Conservation (phyloP, 2,797 vertebrate species). For the Morelia viridis region DNA sequence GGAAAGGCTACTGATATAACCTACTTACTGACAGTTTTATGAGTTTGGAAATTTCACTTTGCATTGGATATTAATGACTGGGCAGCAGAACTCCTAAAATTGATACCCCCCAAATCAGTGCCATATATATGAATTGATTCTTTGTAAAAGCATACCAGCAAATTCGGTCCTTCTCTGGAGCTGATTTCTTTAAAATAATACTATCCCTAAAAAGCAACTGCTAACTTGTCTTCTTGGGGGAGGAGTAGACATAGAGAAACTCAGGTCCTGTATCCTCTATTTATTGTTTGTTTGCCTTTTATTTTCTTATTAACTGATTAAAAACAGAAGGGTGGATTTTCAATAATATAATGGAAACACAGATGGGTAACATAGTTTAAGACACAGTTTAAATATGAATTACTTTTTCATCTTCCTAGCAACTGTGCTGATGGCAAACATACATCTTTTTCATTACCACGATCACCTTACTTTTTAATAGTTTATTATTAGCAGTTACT, state of each 20-base stretch:
- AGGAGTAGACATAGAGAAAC: background rate
- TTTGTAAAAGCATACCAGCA: background rate
- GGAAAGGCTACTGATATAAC: background rate
- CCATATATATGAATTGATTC: background rate
- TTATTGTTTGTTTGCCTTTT: background rate
- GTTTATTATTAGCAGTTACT: background rate
- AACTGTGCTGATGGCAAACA: background rate
- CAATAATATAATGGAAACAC: background rate
- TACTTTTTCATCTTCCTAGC: background rate
- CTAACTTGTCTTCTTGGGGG: background rate
- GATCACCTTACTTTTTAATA: background rate
- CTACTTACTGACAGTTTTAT: background rate
- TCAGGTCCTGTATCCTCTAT: background rate
- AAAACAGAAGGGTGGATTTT: background rate
- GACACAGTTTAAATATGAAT: background rate
- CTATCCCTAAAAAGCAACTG: background rate
- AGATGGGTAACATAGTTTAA: background rate
- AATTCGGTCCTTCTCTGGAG: background rate
- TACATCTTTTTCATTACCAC: background rate
- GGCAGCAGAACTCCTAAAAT: background rate
- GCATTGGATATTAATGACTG: background rate
- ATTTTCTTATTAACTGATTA: background rate
- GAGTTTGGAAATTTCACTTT: background rate
- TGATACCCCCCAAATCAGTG: background rate
- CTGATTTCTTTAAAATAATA: background rate